phyloP scores from a whole-genome alignment of 2,113 vertebrate genomes.

The Indri indri region DNA sequence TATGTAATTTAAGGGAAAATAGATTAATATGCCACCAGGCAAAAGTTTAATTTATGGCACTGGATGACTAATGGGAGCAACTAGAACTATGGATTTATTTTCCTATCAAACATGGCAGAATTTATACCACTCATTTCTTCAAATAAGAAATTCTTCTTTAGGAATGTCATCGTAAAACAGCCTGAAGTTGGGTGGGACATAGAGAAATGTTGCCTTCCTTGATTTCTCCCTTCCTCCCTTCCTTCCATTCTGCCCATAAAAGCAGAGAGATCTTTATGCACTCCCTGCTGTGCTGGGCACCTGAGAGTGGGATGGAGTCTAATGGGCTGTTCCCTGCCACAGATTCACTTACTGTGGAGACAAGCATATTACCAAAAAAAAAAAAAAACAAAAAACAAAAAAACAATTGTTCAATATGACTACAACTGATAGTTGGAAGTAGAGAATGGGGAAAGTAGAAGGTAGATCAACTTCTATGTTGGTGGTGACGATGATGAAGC shows the following conservation, averaged over 20 bases:
- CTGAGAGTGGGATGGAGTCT: neutral
- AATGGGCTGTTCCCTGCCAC: neutral
- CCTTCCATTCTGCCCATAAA: neutral
- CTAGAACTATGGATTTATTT: slow-evolving; percentile 62
- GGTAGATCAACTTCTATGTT: neutral
- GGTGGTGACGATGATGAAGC: neutral
- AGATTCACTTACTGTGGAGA: neutral
- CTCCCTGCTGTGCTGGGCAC: neutral
- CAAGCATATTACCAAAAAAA: neutral
- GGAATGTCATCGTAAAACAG: slow-evolving; percentile 1
- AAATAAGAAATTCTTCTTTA: slow-evolving; percentile 47
- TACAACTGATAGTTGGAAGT: neutral
- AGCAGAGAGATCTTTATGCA: neutral
- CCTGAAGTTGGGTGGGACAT: neutral
- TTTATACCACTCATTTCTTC: slow-evolving; percentile 53
- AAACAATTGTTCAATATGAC: neutral
- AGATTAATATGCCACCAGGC: slow-evolving; percentile 40
- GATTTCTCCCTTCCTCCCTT: neutral
- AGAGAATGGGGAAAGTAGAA: neutral
- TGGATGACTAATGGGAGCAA: slow-evolving; percentile 6
- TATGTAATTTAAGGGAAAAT: slow-evolving; percentile 45
- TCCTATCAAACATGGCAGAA: slow-evolving; percentile 18
- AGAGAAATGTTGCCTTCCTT: neutral
- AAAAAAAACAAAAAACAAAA: neutral
- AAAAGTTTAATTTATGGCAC: slow-evolving; percentile 55